Evolutionary conservation across 2,797 vertebrate species (phyloP).

Genomic region (Apodemus agrarius): DNA sequence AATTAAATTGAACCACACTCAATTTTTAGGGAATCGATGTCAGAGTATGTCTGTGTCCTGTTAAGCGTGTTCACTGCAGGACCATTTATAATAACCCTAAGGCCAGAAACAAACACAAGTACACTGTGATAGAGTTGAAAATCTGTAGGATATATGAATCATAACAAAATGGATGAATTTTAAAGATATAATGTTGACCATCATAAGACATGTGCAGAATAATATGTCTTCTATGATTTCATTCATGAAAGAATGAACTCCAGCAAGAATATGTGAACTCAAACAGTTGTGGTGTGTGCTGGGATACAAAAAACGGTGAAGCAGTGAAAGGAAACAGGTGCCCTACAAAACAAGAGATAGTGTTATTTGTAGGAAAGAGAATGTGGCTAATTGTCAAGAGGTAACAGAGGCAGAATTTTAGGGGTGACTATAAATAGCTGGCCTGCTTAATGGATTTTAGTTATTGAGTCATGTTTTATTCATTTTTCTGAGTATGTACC

Average conservation of each 20-base stretch:
- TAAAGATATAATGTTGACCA: not conserved
- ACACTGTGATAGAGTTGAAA: not conserved
- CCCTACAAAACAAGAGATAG: not conserved
- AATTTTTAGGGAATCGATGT: not conserved
- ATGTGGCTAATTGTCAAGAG: not conserved
- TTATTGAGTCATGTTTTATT: not conserved
- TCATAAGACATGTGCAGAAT: not conserved
- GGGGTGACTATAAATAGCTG: not conserved
- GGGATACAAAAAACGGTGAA: not conserved
- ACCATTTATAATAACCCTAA: not conserved
- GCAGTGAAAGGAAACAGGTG: not conserved
- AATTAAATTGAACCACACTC: conserved; percentile 10
- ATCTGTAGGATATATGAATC: not conserved
- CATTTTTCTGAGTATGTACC: not conserved
- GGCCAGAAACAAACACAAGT: not conserved
- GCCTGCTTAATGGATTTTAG: not conserved
- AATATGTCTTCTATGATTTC: not conserved
- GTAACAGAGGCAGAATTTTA: not conserved
- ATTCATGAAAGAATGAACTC: not conserved
- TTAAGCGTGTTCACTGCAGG: not conserved
- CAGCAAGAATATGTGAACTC: not conserved
- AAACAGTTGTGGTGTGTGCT: not conserved
- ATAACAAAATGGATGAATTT: not conserved
- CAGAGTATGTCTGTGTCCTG: not conserved
- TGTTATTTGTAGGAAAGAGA: not conserved